Base-by-base conservation (phyloP, 2,113 vertebrate genomes). In the Neogobius melanostomus region DNA sequence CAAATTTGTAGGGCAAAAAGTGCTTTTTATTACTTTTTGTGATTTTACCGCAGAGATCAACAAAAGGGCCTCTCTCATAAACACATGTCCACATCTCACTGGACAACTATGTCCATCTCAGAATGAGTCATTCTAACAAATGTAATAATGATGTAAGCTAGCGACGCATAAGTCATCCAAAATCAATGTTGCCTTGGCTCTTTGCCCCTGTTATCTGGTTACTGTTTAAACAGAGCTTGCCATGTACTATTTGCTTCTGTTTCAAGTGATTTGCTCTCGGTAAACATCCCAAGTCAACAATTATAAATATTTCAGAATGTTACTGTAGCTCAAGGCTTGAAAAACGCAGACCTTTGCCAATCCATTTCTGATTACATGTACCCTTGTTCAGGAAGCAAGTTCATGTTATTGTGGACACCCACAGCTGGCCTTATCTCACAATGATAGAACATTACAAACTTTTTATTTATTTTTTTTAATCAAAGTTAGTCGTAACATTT, bases 131-230 rank as follows among this genome's bases (percentile, higher is more conserved):
- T 49, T 57, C 69, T 85, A 84, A 88, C 84, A 11, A 28, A 8
- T 71, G 75, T 70, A 74, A 89, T 86, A 74, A 80, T 79, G 85
- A 91, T 72, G 79, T 86, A 82, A 86, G 74, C 72, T 68, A 46
- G 45, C 63, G 79, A 79, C 64, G 72, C 61, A 77, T 76, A 72
- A 63, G 61, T 76, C 48, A 67, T 42, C 70, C 72, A 49, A 49
- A 69, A 77, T 85, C 75, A 14, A 75, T 76, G 65, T 67, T 11
- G 47, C 15, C 73, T n/a, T 75, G 80, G 67, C 54, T 63, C 28
- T 70, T 70, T 52, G 12, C 14, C 64, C 68, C 61, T n/a, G 21
- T 45, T 43, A 12, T 43, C 56, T 47, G 9, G 57, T 80, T 71
- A 82, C 67, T 73, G 67, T 82, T 84, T 75, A 64, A 80, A 81